phyloP scores from a whole-genome alignment of 2,113 vertebrate species.

The Hyperoodon ampullatus region DNA sequence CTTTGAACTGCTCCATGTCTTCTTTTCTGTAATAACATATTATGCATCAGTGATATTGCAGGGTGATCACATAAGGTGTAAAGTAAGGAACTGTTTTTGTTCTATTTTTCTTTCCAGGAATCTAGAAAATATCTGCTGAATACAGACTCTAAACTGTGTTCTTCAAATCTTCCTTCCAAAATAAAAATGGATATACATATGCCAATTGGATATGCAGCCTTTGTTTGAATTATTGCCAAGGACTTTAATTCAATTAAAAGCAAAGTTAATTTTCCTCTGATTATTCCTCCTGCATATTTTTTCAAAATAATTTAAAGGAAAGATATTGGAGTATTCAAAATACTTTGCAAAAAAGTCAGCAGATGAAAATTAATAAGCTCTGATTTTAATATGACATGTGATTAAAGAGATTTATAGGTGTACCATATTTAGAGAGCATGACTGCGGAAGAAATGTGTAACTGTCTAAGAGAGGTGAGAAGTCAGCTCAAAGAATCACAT shows the following conservation, averaged over 20 bases:
- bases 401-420: background rate
- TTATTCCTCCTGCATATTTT: background rate
- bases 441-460: background rate
- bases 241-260: conserved; percentile 36
- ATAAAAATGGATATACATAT: background rate
- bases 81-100: conserved; percentile 3
- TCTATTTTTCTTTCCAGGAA: background rate
- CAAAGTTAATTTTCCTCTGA: background rate
- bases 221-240: conserved; percentile 20
- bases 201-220: background rate
- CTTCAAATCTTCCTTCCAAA: background rate
- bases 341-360: background rate
- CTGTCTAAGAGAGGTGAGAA: background rate
- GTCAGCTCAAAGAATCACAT: background rate
- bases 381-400: background rate
- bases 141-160: background rate
- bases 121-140: background rate
- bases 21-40: background rate
- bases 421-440: background rate
- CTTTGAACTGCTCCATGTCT: background rate
- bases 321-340: background rate
- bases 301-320: conserved; percentile 15
- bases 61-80: background rate
- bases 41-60: background rate
- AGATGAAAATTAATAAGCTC: background rate